Conservation (phyloP, 2,113 vertebrate species). For the Platysternon megacephalum region DNA sequence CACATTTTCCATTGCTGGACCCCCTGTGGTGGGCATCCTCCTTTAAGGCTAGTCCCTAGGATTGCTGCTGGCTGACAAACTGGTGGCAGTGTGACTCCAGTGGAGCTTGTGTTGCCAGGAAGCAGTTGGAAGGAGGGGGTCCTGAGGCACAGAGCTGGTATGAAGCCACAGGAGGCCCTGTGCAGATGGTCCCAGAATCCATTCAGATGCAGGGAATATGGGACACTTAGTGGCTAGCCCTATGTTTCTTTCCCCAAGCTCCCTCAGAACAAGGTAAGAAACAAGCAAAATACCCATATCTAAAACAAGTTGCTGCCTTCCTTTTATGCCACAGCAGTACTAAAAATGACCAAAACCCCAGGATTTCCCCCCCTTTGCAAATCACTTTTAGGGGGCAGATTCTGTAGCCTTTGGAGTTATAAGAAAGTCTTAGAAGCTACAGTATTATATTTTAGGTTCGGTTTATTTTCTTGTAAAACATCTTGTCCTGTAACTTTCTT, state of each 20-base stretch:
- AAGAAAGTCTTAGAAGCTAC: neutral
- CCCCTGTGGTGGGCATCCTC: neutral
- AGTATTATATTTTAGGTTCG: neutral
- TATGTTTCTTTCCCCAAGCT: neutral
- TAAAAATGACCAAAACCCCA: neutral
- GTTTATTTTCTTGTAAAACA: neutral
- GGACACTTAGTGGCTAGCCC: neutral
- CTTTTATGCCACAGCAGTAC: rapidly evolving
- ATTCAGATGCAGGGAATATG: neutral
- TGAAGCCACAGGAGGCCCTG: neutral
- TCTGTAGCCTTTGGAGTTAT: neutral
- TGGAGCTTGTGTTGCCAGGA: neutral
- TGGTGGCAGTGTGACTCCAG: neutral
- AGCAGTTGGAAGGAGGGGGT: neutral
- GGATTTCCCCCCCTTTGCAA: neutral
- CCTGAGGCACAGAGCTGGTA: neutral
- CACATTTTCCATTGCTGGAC: neutral
- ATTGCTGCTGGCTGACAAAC: neutral
- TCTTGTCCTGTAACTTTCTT: neutral
- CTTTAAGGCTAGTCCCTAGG: neutral
- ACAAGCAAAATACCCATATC: neutral
- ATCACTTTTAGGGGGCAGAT: neutral
- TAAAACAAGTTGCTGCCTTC: neutral
- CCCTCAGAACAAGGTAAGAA: neutral
- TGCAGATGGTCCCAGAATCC: neutral